Base-by-base conservation (phyloP, 2,113 vertebrate species). In the Sapayoa aenigma region DNA sequence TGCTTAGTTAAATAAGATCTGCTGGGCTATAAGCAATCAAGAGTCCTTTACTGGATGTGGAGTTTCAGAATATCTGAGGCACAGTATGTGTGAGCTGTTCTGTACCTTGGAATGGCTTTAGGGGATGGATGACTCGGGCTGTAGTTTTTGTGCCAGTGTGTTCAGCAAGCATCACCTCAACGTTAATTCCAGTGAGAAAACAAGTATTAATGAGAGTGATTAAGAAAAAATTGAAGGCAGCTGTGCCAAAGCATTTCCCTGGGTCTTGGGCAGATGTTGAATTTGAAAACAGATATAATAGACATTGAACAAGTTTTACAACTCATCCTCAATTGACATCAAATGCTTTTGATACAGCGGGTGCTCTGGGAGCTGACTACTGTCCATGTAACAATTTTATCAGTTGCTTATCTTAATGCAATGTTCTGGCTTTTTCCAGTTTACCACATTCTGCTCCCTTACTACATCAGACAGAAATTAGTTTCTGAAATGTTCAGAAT, bases 381-480 rank as follows among this genome's bases (percentile, higher is more conserved):
- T 72, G 24, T 62, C 47, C 53, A 22, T 11, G 5, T 41, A 22
- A 63, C 15, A 28, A 21, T 74, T 75, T 15, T 55, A 12, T 25
- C 50, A 15, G 49, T 37, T 67, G 31, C 42, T 66, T 58, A 24
- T 31, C 23, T 59, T 71, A 13, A 39, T 62, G 49, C 12, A 22
- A 2, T 2, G 1, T 1, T 73, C 35, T 18, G 15, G 50, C 31
- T 5, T 68, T 82, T 66, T 58, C 59, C 33, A 19, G 14, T 66
- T 55, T 1, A 5, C 30, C 30, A 39, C 0, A 0, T 22, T 71
- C 56, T 85, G 30, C 18, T 82, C 30, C 62, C 62, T 76, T 47
- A 17, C 17, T 24, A 24, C 39, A 60, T 44, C 9, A 4, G 28
- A 9, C 31, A 53, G 58, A 46, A 62, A 37, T 14, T 0, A 49